Evolutionary conservation across 2,113 vertebrate species (phyloP), one percentile per base, ranked within the genome.

Genomic region (Tragelaphus strepsiceros): DNA sequence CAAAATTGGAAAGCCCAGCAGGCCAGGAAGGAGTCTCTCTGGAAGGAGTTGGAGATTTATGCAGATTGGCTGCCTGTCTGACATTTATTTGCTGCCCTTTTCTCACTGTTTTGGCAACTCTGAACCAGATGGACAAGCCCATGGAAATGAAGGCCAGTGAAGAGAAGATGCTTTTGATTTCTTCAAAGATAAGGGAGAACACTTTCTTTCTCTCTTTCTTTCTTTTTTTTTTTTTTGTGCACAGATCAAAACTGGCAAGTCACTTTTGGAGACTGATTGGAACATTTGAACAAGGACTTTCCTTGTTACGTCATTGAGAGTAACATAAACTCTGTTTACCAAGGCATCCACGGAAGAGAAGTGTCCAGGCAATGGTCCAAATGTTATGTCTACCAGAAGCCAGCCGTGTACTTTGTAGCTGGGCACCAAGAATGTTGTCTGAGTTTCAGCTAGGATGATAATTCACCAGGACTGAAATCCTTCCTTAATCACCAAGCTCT

Each of bases 11-110:
- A 96, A 89, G 88, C 91, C 92, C 78, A 96, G 97, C 95, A 96
- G 93, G 96, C 86, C 97, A 97, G 97, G 97, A 98, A 98, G 97
- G 93, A 96, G 84, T 92, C 92, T 91, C 92, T 95, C 84, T 94
- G 93, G 95, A 96, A 90, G 89, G 86, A 96, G 83, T 14, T 94
- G 90, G 96, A 97, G 94, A 97, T 97, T 86, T 97, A 81, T 97
- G 96, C 96, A 96, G 96, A 96, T 97, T 92, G 97, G 95, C 96
- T 95, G 91, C 90, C 87, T 97, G 61, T 39, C 90, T 97, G 94
- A 97, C 97, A 97, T 96, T 98, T 97, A 97, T 98, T 96, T 96
- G 96, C 93, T 98, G 95, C 84, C 91, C 94, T 96, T 95, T 97
- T 95, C 96, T 97, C 53, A 32, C 95, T 93, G 94, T 97, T 96